phyloP scores from a whole-genome alignment of 35 echinoderm and acorn worm species.

The Lytechinus variegatus region DNA sequence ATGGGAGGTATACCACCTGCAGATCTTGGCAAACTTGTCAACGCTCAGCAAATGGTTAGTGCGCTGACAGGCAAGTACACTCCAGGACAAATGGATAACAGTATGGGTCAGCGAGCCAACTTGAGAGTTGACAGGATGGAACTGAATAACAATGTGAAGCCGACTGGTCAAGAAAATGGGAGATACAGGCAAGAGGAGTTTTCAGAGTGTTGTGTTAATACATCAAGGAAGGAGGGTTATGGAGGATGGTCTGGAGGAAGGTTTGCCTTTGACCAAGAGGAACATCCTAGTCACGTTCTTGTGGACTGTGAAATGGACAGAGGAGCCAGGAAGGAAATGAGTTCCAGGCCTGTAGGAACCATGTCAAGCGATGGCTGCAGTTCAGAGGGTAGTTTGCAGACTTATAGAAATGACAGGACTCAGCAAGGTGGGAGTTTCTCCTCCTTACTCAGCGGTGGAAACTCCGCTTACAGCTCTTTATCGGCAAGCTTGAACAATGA shows the following conservation, averaged over 20 bases:
- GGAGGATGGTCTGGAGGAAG: background rate
- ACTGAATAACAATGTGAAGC: background rate
- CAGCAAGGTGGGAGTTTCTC: background rate
- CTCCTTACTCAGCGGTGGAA: background rate
- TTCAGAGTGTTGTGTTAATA: background rate
- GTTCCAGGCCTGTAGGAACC: background rate
- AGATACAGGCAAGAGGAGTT: background rate
- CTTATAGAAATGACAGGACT: background rate
- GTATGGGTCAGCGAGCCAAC: background rate
- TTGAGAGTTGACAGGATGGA: background rate
- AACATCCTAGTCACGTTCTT: background rate
- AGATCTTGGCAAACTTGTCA: background rate
- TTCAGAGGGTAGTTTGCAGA: background rate
- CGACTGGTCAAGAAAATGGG: background rate
- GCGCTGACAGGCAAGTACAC: background rate
- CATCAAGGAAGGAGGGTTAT: background rate
- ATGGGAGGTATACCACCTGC: background rate
- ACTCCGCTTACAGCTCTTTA: background rate
- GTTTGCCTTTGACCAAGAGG: background rate
- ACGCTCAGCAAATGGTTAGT: background rate
- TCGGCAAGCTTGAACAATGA: background rate
- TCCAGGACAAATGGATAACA: background rate
- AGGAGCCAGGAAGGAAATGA: background rate
- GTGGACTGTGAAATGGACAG: background rate
- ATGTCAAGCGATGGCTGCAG: background rate